These are phyloP conservation scores for Microcebus ravelobensis DNA, from an alignment of 2,113 vertebrate species.

Conservation along the genomic window DNA sequence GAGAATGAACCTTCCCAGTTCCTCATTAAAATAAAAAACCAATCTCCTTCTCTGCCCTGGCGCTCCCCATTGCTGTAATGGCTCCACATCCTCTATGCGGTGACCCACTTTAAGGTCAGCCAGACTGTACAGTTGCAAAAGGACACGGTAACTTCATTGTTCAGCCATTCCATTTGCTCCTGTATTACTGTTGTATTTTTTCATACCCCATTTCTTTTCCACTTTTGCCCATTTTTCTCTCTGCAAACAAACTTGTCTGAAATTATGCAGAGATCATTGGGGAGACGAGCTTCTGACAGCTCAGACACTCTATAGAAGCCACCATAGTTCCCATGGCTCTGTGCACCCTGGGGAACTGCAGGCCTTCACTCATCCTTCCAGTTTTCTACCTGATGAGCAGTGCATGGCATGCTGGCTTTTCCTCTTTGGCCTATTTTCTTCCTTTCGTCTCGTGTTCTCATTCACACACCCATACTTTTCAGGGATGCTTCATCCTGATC, in stretches of 20 bases:
- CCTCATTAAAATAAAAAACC: too few relatives aligned
- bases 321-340: background rate
- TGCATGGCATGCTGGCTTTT: background rate
- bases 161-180: background rate
- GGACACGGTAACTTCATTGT: background rate
- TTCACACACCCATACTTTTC: background rate
- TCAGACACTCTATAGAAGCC: background rate
- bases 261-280: background rate
- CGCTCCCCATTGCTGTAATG: background rate
- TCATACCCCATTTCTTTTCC: background rate
- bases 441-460: background rate
- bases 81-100: background rate
- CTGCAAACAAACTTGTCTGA: background rate
- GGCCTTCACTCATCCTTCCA: background rate
- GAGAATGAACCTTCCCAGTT: too few relatives aligned
- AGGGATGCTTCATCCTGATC: conserved; percentile 36
- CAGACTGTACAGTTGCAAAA: conserved; percentile 22
- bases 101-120: conserved; percentile 76
- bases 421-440: conserved; percentile 17
- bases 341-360: background rate
- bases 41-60: too few relatives aligned
- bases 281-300: background rate
- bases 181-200: background rate
- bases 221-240: background rate
- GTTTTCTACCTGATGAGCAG: conserved; percentile 4